Evolutionary conservation across 2,797 vertebrate species (phyloP), one percentile per base, ranked within the genome.

Genomic region (Poeciliopsis turneri): DNA sequence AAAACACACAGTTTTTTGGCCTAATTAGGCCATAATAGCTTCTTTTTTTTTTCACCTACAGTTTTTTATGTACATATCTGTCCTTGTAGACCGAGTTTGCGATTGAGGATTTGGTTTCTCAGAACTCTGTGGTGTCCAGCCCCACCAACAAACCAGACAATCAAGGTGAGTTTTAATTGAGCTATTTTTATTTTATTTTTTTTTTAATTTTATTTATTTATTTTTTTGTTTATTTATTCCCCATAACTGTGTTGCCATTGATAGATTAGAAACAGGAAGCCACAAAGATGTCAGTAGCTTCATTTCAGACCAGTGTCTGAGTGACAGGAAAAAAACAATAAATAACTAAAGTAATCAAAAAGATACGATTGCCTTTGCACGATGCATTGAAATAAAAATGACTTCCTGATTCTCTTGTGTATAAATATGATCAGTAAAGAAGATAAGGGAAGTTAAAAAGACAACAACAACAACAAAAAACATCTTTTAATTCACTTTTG

Each of bases 81-180:
- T 75, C 30, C 23, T 39, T 46, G 43, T 73, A 96, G 96, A 73
- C 92, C 20, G 80, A 74, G 73, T 74, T 86, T 51, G 82, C 91
- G 74, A 82, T 87, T 55, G 93, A 93, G 74, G 86, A 91, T 18
- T 86, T 72, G 33, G 88, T 74, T 41, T 93, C 94, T 53, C 92
- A 95, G 81, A 86, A 78, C 53, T 82, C 89, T 76, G 87, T 87
- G 77, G 85, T 87, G 90, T 51, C 70, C 75, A 87, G 78, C 83
- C 43, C 64, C 47, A 73, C 73, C 75, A 84, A 25, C 79, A 16
- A 83, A 74, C 72, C 36, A 10, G 41, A 80, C 47, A 25, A 73
- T 47, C 36, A 90, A 33, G 88, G 94, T 94, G 78, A 93, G 89
- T 45, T 18, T 28, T 2, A 36, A n/a, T 15, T 16, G 15, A 36